Base-by-base conservation (phyloP, 2,888 invertebrate genomes). In the Isoperla grammatica region DNA sequence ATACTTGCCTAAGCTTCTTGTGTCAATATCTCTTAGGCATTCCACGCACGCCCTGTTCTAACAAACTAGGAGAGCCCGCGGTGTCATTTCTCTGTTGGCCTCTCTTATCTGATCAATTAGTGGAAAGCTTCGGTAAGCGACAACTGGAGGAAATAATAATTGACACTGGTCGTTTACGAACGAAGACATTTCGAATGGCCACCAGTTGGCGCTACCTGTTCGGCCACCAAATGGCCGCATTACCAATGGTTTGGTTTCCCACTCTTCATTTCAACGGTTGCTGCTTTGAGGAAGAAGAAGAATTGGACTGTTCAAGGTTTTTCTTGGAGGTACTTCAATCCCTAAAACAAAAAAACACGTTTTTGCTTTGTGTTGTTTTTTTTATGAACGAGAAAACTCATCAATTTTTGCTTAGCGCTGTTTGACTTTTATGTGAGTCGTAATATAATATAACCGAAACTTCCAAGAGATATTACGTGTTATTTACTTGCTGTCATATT, bases 41-140 rank as follows among this genome's bases (percentile, higher is more conserved):
- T 40, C 45, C n/a, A 17, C 17, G 15, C 19, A 17, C 45, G 42
- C 6, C n/a, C 42, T 37, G 8, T 37, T 12, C 8, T 12, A 6
- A 37, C 37, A 11, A 11, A 6, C 37, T 37, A 40, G 42, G 5
- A 40, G n/a, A 4, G 42, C 42, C 46, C 12, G 15, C 12, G 46
- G 22, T 46, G 46, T 15, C 15, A 45, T 17, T 45, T 17, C 45
- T 12, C n/a, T 23, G 49, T 22, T 53, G 37, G 17, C 17, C 15
- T 17, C 53, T 37, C 37, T 20, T 53, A 53, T 53, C 53, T 39
- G 53, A 53, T 53, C 53, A 53, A 53, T 53, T 37, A 39, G 53
- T 17, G 39, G 22, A 22, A 46, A 46, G 20, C 13, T 20, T 46
- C 45, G 19, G 12, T 22, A 22, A 46, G 22, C 46, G n/a, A 12